Base-by-base conservation (phyloP, 2,797 vertebrate genomes). In the Chaunax sp. region DNA sequence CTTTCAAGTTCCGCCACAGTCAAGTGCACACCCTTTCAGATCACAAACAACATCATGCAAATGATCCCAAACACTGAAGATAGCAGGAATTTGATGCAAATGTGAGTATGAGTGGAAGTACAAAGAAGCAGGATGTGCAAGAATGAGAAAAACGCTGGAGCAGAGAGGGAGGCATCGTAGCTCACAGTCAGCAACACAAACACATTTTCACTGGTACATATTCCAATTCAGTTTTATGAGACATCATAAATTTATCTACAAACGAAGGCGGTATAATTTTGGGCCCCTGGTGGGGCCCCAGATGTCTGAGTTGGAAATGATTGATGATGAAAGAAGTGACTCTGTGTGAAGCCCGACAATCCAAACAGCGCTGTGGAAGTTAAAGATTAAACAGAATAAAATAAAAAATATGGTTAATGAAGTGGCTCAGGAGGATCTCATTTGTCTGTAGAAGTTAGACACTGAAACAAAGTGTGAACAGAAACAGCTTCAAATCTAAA, bases 41-140 rank as follows among this genome's bases (percentile, higher is more conserved):
- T 45, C 49, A 69, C 74, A 80, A 78, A 81, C 81, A 78, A 81
- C 81, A 80, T 83, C 68, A 83, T 80, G 83, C 84, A 82, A 81
- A 85, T 79, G 56, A 76, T 78, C 64, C 69, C 64, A 72, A 72
- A 78, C 69, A 64, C 4, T 52, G 73, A 75, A 64, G 78, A 80
- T 55, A 13, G 68, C 60, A 55, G 20, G 64, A 60, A 82, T 63
- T 57, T 10, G 5, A 80, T 81, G 75, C 70, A 76, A 74, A 80
- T 86, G 41, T 77, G 38, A 68, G 57, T 69, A 62, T 22, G 65
- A 43, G 37, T n/a, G n/a, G n/a, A n/a, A n/a, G n/a, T n/a, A n/a
- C n/a, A n/a, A n/a, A 35, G 66, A 38, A 69, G 62, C 73, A 54
- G 75, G 58, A 76, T 55, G 73, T n/a, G n/a, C n/a, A n/a, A n/a